Conservation (phyloP, 2,797 vertebrate species). For the Lophius americanus region DNA sequence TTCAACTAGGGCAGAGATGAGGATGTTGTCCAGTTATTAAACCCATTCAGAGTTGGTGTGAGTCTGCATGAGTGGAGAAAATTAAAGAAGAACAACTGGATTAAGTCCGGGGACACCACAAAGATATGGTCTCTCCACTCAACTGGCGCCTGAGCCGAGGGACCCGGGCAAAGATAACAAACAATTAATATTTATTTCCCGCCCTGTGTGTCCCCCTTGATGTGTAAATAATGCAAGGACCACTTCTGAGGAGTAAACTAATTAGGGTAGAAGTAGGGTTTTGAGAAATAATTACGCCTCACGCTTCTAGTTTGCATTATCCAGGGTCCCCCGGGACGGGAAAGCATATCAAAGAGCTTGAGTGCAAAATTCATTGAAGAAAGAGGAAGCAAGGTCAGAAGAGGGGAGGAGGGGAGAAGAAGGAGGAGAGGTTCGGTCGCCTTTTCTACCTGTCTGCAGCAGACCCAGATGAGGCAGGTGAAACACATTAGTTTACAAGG, state of each 20-base stretch:
- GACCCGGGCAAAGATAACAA: conserved; percentile 78
- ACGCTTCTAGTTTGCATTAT: conserved; percentile 70
- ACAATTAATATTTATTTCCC: conserved; percentile 83
- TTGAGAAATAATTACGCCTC: conserved; percentile 79
- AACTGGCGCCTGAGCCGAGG: conserved; percentile 54
- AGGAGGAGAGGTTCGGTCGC: conserved; percentile 37
- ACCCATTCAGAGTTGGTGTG: conserved; percentile 28
- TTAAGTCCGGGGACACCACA: conserved; percentile 49
- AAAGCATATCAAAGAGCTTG: conserved; percentile 69
- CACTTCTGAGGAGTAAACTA: conserved; percentile 76
- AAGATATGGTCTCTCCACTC: conserved; percentile 52
- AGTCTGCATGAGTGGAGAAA: conserved; percentile 60
- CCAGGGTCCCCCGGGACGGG: conserved; percentile 55
- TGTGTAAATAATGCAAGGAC: conserved; percentile 84
- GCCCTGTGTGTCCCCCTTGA: conserved; percentile 75
- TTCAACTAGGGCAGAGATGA: conserved; percentile 13
- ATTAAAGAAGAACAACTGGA: conserved; percentile 62
- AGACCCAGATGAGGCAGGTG: conserved; percentile 65
- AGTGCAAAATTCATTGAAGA: conserved; percentile 61
- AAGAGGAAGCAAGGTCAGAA: conserved; percentile 61
- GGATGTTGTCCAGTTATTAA: conserved; percentile 63
- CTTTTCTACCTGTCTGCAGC: conserved; percentile 50
- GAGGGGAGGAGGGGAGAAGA: neutral
- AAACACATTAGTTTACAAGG: conserved; percentile 80
- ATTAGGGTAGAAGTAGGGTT: conserved; percentile 77